A percentile compares a stretch with the other conserved stretches of the same genome.
phyloP scores from a whole-genome alignment of 2,888 invertebrate species.

The Xylota segnis region DNA sequence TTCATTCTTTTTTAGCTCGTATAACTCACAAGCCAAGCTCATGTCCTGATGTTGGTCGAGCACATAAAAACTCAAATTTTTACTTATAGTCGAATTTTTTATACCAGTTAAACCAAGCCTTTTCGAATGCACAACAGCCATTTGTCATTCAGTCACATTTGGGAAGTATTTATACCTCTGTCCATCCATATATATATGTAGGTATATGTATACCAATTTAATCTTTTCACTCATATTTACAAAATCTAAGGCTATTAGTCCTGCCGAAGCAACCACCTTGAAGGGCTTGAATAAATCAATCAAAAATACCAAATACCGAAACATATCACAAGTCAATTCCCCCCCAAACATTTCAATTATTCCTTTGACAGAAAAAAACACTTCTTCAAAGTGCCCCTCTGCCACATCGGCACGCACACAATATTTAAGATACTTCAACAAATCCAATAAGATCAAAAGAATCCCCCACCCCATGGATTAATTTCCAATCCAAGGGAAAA shows the following conservation, averaged over 20 bases:
- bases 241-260: not conserved
- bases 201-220: too few species aligned
- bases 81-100: too few species aligned
- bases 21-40: too few species aligned
- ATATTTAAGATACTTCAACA: not conserved
- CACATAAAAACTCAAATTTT: too few species aligned
- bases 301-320: not conserved
- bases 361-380: not conserved
- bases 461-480: not conserved
- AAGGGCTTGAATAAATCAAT: slow-evolving; percentile 13
- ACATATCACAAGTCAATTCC: slow-evolving; percentile 2
- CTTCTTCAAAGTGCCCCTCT: not conserved
- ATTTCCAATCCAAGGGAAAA: not conserved
- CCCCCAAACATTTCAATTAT: slow-evolving; percentile 13
- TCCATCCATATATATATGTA: too few species aligned
- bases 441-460: slow-evolving; percentile 26
- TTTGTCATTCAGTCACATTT: too few species aligned
- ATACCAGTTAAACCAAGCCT: too few species aligned
- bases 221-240: not conserved
- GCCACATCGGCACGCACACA: not conserved
- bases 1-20: too few species aligned
- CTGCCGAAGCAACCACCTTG: not conserved
- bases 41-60: too few species aligned
- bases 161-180: too few species aligned
- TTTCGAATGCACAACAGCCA: too few species aligned